These are phyloP conservation scores for Lasioglossum zephyrum DNA, from an alignment of 2,888 invertebrate species.

Conservation along the genomic window DNA sequence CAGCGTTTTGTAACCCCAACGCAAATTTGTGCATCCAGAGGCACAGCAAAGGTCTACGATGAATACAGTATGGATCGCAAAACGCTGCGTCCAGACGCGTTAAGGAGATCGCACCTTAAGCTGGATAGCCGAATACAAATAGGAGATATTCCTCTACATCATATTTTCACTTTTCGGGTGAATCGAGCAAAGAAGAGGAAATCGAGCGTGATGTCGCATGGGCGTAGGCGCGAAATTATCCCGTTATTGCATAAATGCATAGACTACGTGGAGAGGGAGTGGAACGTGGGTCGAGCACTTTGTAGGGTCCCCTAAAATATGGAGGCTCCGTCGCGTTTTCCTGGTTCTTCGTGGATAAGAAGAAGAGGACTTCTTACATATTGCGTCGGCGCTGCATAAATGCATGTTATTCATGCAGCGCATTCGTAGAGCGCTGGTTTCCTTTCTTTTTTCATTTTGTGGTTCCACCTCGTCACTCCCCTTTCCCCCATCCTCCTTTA, in stretches of 20 bases:
- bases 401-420: constrained; percentile 79
- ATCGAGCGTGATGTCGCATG: constrained; percentile 73
- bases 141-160: constrained; percentile 5
- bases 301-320: constrained; percentile 75
- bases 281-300: constrained; percentile 71
- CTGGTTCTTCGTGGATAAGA: constrained; percentile 73
- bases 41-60: too few species aligned
- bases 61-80: too few species aligned
- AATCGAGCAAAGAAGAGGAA: constrained; percentile 59
- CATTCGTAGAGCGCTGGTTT: constrained; percentile 67
- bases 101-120: too few species aligned
- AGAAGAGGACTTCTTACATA: constrained; percentile 78
- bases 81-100: too few species aligned
- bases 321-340: constrained; percentile 72
- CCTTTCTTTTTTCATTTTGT: constrained; percentile 56
- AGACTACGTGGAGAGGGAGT: constrained; percentile 67
- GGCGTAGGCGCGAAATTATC: constrained; percentile 78
- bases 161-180: constrained; percentile 41
- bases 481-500: not conserved
- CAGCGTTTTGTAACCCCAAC: too few species aligned
- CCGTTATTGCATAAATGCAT: constrained; percentile 80
- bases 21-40: too few species aligned
- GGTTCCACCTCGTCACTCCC: constrained; percentile 12
- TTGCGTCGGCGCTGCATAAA: constrained; percentile 80
- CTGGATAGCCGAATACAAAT: not conserved